Base-by-base conservation (phyloP, 2,113 vertebrate species). In the Mohoua ochrocephala region DNA sequence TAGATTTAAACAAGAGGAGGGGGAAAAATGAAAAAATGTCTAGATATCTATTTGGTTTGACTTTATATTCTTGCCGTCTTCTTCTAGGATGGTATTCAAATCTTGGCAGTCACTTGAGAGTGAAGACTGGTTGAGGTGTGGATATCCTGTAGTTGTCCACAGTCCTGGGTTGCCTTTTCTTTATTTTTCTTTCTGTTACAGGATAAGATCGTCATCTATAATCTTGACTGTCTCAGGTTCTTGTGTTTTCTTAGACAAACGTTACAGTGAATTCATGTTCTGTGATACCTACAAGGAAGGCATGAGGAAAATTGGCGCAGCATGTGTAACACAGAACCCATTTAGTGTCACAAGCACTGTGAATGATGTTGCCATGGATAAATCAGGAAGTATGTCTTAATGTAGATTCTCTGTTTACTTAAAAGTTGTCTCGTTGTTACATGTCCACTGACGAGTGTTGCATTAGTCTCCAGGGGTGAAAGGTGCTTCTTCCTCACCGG, bases 1-100 rank as follows among this genome's bases (percentile, higher is more conserved):
- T 52, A 84, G 10, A 50, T 50, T 41, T 15, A n/a, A 65, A 47
- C 20, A 71, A 30, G 23, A 20, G 3, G 4, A 37, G 1, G 4
- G 5, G 1, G 9, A 12, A 44, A 37, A 17, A 23, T 6, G 3
- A 12, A 52, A 27, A 45, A 24, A 47, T 0, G 7, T n/a, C 26
- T n/a, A 14, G 6, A 20, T 28, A 22, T 31, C 4, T 6, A 9
- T 78, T 79, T 52, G 21, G 1, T 89, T 87, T 87, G 24, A 42
- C 37, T 73, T 26, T 3, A 13, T 63, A 28, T 37, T 82, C 18
- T 61, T 59, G 15, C n/a, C 5, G 2, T 59, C n/a, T 37, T 39
- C 13, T 39, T 87, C 35, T 45, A 67, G 24, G 22, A 28, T 5
- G 4, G 2, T 61, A 35, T 86, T 88, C 12, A 75, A 44, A 90